These are phyloP conservation scores for Aphidius ervi DNA, from an alignment of 1,140 invertebrate genomes.

Conservation along the genomic window DNA sequence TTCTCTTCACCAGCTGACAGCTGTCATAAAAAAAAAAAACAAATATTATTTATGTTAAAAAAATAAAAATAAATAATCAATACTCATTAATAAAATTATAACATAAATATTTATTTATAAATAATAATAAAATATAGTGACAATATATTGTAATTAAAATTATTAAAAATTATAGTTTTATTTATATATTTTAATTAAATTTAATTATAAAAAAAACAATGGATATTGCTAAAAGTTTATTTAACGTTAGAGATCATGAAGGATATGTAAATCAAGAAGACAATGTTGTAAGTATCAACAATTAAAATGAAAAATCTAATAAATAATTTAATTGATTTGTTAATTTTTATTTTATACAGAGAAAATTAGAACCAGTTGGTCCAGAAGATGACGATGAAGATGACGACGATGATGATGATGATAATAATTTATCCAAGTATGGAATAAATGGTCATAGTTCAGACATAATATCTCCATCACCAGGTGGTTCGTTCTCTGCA, in stretches of 20 bases:
- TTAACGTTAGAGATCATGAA: conserved; percentile 77
- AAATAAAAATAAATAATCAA: too few species aligned
- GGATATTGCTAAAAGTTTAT: conserved; percentile 84
- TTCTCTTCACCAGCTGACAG: too few species aligned
- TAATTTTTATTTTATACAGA: conserved; percentile 42
- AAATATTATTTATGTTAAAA: too few species aligned
- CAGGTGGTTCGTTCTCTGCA: conserved; percentile 81
- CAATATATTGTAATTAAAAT: too few species aligned
- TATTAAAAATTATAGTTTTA: too few species aligned
- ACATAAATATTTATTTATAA: too few species aligned
- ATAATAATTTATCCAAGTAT: too few species aligned
- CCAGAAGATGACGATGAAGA: conserved; percentile 80
- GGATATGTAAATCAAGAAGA: conserved; percentile 83
- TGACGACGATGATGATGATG: conserved; percentile 30
- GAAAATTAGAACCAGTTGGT: conserved; percentile 72
- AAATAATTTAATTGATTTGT: too few species aligned
- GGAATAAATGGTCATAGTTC: conserved; percentile 54
- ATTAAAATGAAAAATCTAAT: not conserved
- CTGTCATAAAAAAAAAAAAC: too few species aligned
- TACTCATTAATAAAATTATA: too few species aligned
- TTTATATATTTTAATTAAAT: too few species aligned
- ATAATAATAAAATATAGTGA: too few species aligned
- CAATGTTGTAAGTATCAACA: conserved; percentile 61
- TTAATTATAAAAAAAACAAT: conserved; percentile 46
- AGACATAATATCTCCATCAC: conserved; percentile 66